Base-by-base conservation (phyloP, 2,113 vertebrate genomes). In the Myodes glareolus region DNA sequence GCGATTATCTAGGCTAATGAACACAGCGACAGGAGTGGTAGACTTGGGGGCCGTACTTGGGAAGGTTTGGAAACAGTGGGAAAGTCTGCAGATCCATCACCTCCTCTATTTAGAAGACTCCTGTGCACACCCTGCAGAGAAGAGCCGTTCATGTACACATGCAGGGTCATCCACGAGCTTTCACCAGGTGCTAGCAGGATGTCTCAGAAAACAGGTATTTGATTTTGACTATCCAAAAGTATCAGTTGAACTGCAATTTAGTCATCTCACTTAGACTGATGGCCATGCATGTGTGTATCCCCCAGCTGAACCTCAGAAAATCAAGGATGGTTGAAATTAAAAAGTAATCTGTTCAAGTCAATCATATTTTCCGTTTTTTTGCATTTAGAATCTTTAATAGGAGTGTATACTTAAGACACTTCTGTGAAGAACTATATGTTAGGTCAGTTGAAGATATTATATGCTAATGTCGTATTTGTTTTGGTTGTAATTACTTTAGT, bases 1-100 rank as follows among this genome's bases (percentile, higher is more conserved):
- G 50, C 3, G 27, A 93, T 94, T 94, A 92, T 90, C 88, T 78
- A 61, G 91, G 85, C 92, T 89, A 88, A 89, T 91, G 92, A 97
- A 81, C 94, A n/a, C 81, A 96, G 93, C 90, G 90, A 78, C 36
- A 81, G 63, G 90, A 85, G 45, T 50, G 50, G 63, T 90, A 65
- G 75, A 45, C 78, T 88, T 70, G 19, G 55, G 89, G 4, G 17
- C 33, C 55, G 19, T 12, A 19, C 80, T 91, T 25, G 52, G n/a
- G 45, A 72, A 81, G 77, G 50, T 81, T 36, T 50, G 33, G 73
- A 61, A 90, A 17, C 78, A 92, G 78, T 27, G 16, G 76, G 85
- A 39, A 45, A 58, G 81, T 65, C 31, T 93, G 75, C 39, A 94
- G 78, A 85, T 67, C 84, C 36, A 65, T 88, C 7, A 7, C 33